Evolutionary conservation across 2,113 vertebrate species (phyloP).

Genomic region (Pseudois nayaur): DNA sequence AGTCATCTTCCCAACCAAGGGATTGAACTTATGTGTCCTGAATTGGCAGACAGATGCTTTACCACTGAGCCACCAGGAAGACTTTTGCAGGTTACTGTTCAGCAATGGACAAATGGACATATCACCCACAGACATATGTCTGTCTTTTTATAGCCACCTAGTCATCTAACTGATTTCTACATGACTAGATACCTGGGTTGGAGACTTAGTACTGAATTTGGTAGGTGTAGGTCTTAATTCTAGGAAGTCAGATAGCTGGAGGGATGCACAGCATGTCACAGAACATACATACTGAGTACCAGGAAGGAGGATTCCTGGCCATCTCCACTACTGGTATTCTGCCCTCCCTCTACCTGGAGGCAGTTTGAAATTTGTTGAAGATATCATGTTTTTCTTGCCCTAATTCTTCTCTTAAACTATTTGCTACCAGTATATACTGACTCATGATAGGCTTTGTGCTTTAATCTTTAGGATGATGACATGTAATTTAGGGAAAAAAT

Average conservation of each 20-base stretch:
- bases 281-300: accelerated
- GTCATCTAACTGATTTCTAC: neutral
- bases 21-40: neutral
- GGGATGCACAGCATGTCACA: neutral
- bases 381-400: neutral
- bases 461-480: neutral
- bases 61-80: neutral
- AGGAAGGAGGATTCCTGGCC: neutral
- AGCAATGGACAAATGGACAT: neutral
- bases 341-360: neutral
- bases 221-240: neutral
- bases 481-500: neutral
- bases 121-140: neutral
- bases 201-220: neutral
- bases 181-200: neutral
- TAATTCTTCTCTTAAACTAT: neutral
- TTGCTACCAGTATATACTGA: neutral
- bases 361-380: neutral
- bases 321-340: neutral
- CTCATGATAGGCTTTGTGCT: neutral
- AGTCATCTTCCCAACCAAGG: neutral
- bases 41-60: neutral
- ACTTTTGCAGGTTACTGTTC: neutral
- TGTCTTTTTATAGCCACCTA: neutral
- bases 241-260: neutral